These are phyloP conservation scores for Datnioides undecimradiatus DNA, from an alignment of 2,113 vertebrate genomes.

Conservation along the genomic window DNA sequence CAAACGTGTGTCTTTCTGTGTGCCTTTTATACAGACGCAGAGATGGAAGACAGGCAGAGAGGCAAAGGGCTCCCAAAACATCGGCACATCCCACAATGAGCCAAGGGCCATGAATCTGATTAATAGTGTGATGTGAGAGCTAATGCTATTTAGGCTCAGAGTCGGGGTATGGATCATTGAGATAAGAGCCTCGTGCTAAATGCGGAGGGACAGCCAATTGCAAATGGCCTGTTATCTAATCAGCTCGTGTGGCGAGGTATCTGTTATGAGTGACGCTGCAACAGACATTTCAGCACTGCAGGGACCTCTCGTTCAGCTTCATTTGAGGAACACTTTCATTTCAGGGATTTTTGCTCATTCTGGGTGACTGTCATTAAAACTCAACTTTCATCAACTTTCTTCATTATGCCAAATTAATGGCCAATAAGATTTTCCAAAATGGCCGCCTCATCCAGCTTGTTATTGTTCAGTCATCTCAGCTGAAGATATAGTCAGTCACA, in stretches of 20 bases:
- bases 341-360: slow-evolving; percentile 18
- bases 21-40: neutral
- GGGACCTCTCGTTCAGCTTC: slow-evolving; percentile 11
- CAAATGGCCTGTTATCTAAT: slow-evolving; percentile 65
- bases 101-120: slow-evolving; percentile 73
- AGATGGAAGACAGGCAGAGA: slow-evolving; percentile 27
- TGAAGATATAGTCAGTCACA: slow-evolving; percentile 23
- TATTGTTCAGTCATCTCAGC: slow-evolving; percentile 25
- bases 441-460: slow-evolving; percentile 15
- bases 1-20: neutral
- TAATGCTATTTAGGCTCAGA: slow-evolving; percentile 63
- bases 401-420: slow-evolving; percentile 20
- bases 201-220: slow-evolving; percentile 46
- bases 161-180: slow-evolving; percentile 65
- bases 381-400: slow-evolving; percentile 9
- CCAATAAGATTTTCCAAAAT: slow-evolving; percentile 1
- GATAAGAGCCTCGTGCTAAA: slow-evolving; percentile 67
- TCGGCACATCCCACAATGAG: slow-evolving; percentile 28
- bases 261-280: slow-evolving; percentile 12
- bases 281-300: slow-evolving; percentile 10
- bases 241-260: slow-evolving; percentile 43
- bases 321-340: slow-evolving; percentile 42
- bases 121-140: slow-evolving; percentile 70
- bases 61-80: slow-evolving; percentile 31
- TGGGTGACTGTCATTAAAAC: slow-evolving; percentile 4